Evolutionary conservation across 2,113 vertebrate genomes (phyloP), one percentile per base, ranked within the genome.

Genomic region (Phoxinus phoxinus): DNA sequence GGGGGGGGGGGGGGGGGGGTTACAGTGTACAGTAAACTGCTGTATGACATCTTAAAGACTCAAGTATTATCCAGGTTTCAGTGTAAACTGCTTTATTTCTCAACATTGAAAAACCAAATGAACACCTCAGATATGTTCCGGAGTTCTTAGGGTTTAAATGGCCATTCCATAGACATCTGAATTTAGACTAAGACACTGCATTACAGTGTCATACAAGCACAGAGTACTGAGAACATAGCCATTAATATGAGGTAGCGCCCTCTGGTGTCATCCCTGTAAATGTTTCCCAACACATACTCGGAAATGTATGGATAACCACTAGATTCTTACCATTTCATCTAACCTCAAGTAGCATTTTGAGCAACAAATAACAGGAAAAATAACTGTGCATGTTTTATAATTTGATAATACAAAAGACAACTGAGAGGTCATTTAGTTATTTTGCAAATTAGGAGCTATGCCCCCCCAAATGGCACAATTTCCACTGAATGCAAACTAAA

Each of bases 101-200:
- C 58, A 65, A 30, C 63, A 63, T 5, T 41, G 77, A 37, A 80
- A 80, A 44, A 27, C 78, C 53, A 81, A 84, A 85, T 72, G 3
- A 71, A 27, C 78, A 63, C 53, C 51, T 23, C 56, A 6, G 12
- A 25, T 7, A 15, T 63, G 1, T 80, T n/a, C 37, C 37, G 46
- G 9, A 63, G 35, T 80, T 63, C 25, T 59, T n/a, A 61, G 32
- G 11, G 51, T 6, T 74, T 53, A 77, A 58, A 78, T 58, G 51
- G 30, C 30, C 51, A 12, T 58, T 61, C 23, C 6, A 41, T 27
- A 37, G 21, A 41, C 23, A 79, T 23, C 15, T 44, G 77, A 21
- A 81, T 17, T 35, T 35, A 58, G 21, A 56, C 15, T 35, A 30
- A n/a, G 21, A n/a, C 3, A n/a, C 21, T 13, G 0, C 10, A 46